These are phyloP conservation scores for Threskiornis aethiopicus DNA, from an alignment of 2,797 vertebrate genomes.

Conservation along the genomic window DNA sequence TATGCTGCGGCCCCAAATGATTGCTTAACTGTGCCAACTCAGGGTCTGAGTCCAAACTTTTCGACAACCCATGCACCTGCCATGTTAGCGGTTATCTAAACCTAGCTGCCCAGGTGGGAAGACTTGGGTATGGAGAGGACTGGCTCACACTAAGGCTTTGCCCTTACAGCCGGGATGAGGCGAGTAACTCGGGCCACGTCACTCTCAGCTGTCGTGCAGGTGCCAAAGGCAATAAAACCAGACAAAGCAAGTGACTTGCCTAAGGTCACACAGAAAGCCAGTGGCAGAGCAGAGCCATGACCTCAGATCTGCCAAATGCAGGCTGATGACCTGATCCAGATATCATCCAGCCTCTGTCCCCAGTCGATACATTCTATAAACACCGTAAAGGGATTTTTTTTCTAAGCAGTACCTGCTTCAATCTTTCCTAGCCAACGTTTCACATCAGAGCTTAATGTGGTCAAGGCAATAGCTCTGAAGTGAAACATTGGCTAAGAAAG, in stretches of 20 bases:
- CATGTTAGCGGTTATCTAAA: neutral
- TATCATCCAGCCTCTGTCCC: neutral
- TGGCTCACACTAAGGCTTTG: neutral
- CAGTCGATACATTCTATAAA: neutral
- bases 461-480: neutral
- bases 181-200: fast-evolving
- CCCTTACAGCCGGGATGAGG: neutral
- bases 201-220: neutral
- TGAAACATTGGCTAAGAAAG: neutral
- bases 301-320: neutral
- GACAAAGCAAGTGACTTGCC: neutral
- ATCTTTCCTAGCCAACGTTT: fast-evolving
- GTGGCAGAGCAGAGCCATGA: neutral
- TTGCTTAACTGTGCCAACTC: neutral
- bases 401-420: neutral
- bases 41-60: neutral
- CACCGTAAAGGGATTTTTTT: neutral
- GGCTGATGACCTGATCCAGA: neutral
- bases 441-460: neutral
- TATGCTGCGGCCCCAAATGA: neutral
- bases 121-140: neutral
- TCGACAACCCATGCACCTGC: fast-evolving
- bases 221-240: neutral
- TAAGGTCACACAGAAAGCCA: neutral
- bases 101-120: neutral